Base-by-base conservation (phyloP, 1,140 invertebrate genomes). In the Liolophura sinensis region DNA sequence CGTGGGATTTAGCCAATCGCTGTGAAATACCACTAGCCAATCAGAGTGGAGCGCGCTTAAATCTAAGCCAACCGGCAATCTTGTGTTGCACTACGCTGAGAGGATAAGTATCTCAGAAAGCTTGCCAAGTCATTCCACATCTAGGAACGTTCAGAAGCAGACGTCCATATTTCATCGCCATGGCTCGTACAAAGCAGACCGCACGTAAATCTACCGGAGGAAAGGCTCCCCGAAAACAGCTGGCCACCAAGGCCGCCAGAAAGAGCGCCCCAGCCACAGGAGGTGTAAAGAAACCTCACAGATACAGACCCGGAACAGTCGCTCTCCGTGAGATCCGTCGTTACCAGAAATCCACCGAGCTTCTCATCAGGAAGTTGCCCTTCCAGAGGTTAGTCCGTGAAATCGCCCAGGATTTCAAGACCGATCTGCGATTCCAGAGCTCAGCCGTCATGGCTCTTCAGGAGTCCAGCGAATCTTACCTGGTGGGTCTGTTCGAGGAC, bases 401-500 rank as follows among this genome's bases (percentile, higher is more conserved):
- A 88, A 93, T 93, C 71, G 91, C 91, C 24, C 91, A 93, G 73
- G 91, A 92, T 81, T 88, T 88, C 79, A 88, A 88, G 67, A 87
- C 86, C 25, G 86, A 87, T 73, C 72, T 87, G 25, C 73, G 85
- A 62, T 87, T 91, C 67, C 88, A 90, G 68, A 50, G 63, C 0
- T 49, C 70, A 0, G 89, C 90, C 14, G 76, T 84, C n/a, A 65
- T 67, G 56, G 73, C 58, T 58, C 69, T 79, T 4, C 89, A 93
- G 88, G 72, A 76, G 62, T 93, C 94, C 16, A 91, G 90, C 71
- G 93, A 96, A 78, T 91, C 93, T 20, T 95, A 93, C 75, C 78
- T 95, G 67, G 92, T 94, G 12, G 93, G 72, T 94, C 86, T 96
- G n/a, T 96, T 81, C 87, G 94, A 95, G 89, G 93, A 95, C 84